These are phyloP conservation scores for Lepisosteus osseus DNA, from an alignment of 2,113 vertebrate species.

Conservation along the genomic window DNA sequence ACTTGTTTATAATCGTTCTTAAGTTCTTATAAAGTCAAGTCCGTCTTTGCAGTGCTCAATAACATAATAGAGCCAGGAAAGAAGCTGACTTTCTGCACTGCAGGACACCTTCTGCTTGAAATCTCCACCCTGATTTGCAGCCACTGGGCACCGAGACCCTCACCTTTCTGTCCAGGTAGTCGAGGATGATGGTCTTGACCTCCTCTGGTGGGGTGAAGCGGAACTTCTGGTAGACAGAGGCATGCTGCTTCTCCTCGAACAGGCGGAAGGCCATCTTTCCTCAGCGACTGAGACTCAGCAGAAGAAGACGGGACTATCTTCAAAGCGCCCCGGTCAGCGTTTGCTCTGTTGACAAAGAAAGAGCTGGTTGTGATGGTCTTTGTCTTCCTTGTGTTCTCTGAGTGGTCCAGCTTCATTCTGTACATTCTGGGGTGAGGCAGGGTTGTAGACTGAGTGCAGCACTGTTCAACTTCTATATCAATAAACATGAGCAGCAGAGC, in stretches of 20 bases:
- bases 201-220: conserved; percentile 58
- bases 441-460: no score
- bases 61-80: neutral
- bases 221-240: conserved; percentile 69
- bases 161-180: conserved; percentile 70
- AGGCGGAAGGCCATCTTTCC: conserved; percentile 60
- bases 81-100: neutral
- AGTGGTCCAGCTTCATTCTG: no score
- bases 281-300: no score
- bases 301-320: no score
- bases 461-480: no score
- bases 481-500: no score
- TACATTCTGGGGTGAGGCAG: no score
- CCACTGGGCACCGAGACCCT: neutral
- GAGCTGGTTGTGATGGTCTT: no score
- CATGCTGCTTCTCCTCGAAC: conserved; percentile 70
- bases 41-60: no score
- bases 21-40: neutral
- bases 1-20: neutral
- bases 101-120: neutral
- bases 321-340: no score
- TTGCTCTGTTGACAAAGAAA: no score
- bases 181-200: conserved; percentile 55
- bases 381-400: no score
- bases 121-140: neutral